phyloP scores from a whole-genome alignment of 1,140 invertebrate species.

The Scaptomyza pallida region DNA sequence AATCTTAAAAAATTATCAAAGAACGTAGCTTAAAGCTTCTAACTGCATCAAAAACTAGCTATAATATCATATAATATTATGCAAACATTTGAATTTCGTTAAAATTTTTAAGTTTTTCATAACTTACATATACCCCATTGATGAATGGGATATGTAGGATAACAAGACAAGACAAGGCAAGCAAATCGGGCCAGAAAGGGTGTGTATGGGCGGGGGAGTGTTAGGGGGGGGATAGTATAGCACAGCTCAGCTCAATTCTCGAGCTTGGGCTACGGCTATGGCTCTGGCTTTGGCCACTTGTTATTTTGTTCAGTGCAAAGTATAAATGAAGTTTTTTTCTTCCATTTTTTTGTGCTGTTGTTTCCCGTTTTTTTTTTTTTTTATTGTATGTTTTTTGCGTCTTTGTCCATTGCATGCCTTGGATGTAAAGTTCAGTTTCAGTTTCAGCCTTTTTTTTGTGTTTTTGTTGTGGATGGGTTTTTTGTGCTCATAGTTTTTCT shows the following conservation, averaged over 20 bases:
- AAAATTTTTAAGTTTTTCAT: no score
- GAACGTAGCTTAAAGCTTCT: no score
- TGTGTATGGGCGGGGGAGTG: no score
- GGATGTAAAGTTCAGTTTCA: conserved; percentile 47
- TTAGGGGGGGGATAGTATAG: no score
- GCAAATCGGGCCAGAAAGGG: no score
- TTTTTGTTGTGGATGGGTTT: conserved; percentile 39
- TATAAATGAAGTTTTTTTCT: conserved; percentile 75
- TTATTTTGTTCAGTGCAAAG: conserved; percentile 67
- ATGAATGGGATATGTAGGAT: conserved; percentile 1
- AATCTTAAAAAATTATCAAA: no score
- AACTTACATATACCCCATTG: not conserved
- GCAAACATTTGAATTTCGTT: no score
- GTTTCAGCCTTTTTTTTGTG: conserved; percentile 27
- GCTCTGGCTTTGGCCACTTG: conserved; percentile 40
- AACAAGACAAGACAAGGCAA: not conserved
- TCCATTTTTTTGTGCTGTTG: no score
- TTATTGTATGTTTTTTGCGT: conserved; percentile 4
- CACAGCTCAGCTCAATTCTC: not conserved
- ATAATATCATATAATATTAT: no score
- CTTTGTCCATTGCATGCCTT: conserved; percentile 36
- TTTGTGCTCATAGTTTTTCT: conserved; percentile 62
- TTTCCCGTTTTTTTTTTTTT: conserved; percentile 15
- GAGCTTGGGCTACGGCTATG: conserved; percentile 1
- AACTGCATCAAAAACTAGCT: no score